Evolutionary conservation across 2,888 invertebrate genomes (phyloP).

Genomic region (Diaperis boleti): DNA sequence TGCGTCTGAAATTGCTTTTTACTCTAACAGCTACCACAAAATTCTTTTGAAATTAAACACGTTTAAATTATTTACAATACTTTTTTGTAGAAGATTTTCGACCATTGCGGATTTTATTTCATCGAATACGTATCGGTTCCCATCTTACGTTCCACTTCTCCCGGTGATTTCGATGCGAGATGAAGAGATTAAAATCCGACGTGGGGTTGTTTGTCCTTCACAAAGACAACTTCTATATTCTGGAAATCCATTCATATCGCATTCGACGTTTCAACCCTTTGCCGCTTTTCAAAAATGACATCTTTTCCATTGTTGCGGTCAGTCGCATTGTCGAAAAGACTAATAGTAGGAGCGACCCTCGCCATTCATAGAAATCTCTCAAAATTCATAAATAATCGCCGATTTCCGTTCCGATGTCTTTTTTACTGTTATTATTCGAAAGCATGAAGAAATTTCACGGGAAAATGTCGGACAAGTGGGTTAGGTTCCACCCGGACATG

Average conservation of each 20-base stretch:
- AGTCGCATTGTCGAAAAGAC: slow-evolving; percentile 50
- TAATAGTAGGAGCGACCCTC: slow-evolving; percentile 53
- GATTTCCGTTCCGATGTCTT: slow-evolving; percentile 38
- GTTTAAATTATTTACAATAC: no score
- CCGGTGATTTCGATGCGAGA: slow-evolving; percentile 28
- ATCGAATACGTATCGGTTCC: no score
- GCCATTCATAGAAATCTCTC: slow-evolving; percentile 38
- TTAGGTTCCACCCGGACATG: slow-evolving; percentile 36
- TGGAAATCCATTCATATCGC: slow-evolving; percentile 39
- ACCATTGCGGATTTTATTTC: no score
- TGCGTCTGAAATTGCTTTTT: no score
- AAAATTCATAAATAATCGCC: slow-evolving; percentile 38
- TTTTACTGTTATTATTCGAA: slow-evolving; percentile 3
- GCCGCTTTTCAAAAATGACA: slow-evolving; percentile 48
- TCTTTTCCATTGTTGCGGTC: slow-evolving; percentile 51
- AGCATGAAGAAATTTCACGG: slow-evolving; percentile 23
- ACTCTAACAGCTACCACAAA: no score
- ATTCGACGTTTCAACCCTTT: slow-evolving; percentile 44
- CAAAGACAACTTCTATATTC: slow-evolving; percentile 34
- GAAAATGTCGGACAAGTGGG: slow-evolving; percentile 27
- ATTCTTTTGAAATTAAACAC: no score
- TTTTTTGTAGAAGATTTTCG: no score
- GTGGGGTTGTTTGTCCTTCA: slow-evolving; percentile 38
- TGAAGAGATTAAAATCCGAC: slow-evolving; percentile 42
- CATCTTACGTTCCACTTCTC: background rate